These are phyloP conservation scores for Gorsachius magnificus DNA, from an alignment of 2,797 vertebrate species.

Conservation along the genomic window DNA sequence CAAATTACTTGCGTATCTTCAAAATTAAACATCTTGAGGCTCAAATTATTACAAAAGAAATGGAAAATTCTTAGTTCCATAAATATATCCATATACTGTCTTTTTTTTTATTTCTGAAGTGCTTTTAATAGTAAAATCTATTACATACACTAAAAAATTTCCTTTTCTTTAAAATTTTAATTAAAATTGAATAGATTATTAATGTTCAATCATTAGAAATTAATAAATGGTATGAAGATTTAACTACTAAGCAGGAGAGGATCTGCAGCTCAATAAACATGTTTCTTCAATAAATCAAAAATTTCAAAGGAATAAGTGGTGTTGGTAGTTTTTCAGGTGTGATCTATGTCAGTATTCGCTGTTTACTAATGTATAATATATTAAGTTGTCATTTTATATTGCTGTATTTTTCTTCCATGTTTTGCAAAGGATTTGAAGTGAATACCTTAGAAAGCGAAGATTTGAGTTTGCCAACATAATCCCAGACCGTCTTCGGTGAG, in stretches of 20 bases:
- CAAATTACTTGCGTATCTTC: neutral
- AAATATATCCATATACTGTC: neutral
- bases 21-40: neutral
- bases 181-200: neutral
- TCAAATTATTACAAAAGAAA: neutral
- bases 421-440: constrained; percentile 20
- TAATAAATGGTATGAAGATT: neutral
- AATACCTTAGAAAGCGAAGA: constrained; percentile 93
- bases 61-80: neutral
- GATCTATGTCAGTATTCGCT: neutral
- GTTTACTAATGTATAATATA: neutral
- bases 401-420: neutral
- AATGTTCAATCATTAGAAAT: neutral
- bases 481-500: constrained; percentile 95
- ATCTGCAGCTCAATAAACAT: neutral
- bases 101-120: neutral
- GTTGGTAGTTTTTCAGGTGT: neutral
- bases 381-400: neutral
- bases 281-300: neutral
- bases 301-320: neutral
- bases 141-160: neutral
- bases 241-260: neutral
- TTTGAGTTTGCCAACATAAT: constrained; percentile 95
- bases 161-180: neutral
- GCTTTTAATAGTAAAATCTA: neutral